Conservation (phyloP, 1,140 invertebrate species). For the Polyergus mexicanus region DNA sequence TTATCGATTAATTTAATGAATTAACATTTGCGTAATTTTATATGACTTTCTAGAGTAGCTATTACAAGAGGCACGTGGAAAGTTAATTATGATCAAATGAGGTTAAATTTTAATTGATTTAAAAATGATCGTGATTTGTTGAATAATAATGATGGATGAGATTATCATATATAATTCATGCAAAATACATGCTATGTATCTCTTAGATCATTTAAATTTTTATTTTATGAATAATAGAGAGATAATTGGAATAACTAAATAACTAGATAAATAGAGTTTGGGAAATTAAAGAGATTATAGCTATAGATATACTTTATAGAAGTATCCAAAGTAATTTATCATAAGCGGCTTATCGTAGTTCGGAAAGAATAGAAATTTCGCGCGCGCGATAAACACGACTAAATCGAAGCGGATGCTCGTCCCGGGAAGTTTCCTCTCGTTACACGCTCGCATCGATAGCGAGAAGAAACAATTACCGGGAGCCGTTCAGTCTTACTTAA, state of each 20-base stretch:
- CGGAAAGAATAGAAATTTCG: constrained; percentile 18
- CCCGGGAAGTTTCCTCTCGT: constrained; percentile 48
- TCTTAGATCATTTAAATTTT: not conserved
- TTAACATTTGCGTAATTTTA: constrained; percentile 13
- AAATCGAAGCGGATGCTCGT: constrained; percentile 16
- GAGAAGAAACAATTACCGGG: constrained; percentile 54
- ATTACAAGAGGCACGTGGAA: not conserved
- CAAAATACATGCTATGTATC: not conserved
- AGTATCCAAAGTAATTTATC: constrained; percentile 13
- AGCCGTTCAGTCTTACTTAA: constrained; percentile 56
- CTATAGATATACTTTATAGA: constrained; percentile 7
- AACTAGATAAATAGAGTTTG: not conserved
- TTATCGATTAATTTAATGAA: constrained; percentile 42
- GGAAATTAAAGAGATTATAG: constrained; percentile 3
- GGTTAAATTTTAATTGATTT: not conserved
- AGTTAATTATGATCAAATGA: constrained; percentile 31
- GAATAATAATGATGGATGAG: not conserved
- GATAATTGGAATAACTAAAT: not conserved
- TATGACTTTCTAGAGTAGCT: not conserved
- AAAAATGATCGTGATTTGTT: constrained; percentile 19
- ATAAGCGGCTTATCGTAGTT: constrained; percentile 31
- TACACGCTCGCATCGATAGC: constrained; percentile 30
- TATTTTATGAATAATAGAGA: not conserved
- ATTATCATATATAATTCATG: not conserved
- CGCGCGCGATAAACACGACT: constrained; percentile 37